Percentiles rank a stretch among this genome's conserved stretches.
Conservation (phyloP, 2,113 vertebrate genomes). For the Alaudala cheleensis region DNA sequence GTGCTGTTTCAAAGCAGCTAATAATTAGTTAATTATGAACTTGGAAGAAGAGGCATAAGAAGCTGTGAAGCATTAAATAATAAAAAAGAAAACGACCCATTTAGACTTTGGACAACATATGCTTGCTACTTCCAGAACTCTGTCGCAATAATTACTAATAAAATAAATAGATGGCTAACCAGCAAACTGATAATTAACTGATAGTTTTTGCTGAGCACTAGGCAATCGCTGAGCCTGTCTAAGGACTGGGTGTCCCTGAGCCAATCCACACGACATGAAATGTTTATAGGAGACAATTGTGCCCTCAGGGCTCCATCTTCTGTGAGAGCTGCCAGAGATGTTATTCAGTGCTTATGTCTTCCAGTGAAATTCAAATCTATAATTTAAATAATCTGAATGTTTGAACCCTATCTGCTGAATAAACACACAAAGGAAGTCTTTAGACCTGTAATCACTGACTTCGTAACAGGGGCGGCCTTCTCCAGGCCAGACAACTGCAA, state of each 20-base stretch:
- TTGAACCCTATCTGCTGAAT: slow-evolving; percentile 95
- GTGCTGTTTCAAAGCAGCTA: slow-evolving; percentile 79
- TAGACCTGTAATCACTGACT: slow-evolving; percentile 93
- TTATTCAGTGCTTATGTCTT: slow-evolving; percentile 86
- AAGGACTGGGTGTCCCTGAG: slow-evolving; percentile 74
- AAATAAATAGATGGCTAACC: slow-evolving; percentile 88
- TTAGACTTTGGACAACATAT: slow-evolving; percentile 84
- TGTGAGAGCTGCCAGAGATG: slow-evolving; percentile 84
- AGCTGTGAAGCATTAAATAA: slow-evolving; percentile 77
- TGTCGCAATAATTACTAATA: slow-evolving; percentile 88
- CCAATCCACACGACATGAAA: slow-evolving; percentile 79
- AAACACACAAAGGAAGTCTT: slow-evolving; percentile 95
- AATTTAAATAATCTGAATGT: slow-evolving; percentile 96
- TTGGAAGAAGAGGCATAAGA: slow-evolving; percentile 74
- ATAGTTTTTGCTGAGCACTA: slow-evolving; percentile 80
- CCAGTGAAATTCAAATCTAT: slow-evolving; percentile 91
- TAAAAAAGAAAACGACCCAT: slow-evolving; percentile 69
- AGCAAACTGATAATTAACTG: slow-evolving; percentile 88
- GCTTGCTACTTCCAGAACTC: slow-evolving; percentile 72
- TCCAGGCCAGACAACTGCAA: slow-evolving; percentile 99
- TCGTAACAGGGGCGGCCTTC: slow-evolving; percentile 84
- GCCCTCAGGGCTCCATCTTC: slow-evolving; percentile 83
- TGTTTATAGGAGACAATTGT: slow-evolving; percentile 86
- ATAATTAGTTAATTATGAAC: slow-evolving; percentile 90
- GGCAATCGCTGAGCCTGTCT: slow-evolving; percentile 66